Conservation (phyloP, 2,113 vertebrate species). For the Pseudopodoces humilis region DNA sequence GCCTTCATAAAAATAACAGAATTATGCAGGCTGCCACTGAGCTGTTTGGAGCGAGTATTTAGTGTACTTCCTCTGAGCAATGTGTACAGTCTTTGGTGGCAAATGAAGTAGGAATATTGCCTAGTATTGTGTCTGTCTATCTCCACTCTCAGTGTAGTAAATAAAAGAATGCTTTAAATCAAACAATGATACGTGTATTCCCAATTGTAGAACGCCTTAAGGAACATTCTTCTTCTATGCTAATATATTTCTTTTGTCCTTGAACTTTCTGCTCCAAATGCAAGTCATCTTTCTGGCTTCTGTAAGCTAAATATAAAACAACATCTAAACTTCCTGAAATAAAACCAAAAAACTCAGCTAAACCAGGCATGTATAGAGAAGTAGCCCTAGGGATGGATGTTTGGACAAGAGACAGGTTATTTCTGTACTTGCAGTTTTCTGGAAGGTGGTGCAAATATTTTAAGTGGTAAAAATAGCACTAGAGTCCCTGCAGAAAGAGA, state of each 20-base stretch:
- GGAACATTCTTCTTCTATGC: background rate
- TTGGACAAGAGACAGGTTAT: background rate
- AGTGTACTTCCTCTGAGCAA: background rate
- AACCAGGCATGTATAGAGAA: background rate
- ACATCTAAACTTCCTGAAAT: background rate
- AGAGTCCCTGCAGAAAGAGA: background rate
- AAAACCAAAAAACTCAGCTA: background rate
- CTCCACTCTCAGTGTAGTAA: background rate
- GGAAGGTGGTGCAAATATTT: background rate
- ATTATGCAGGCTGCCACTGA: background rate
- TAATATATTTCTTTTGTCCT: background rate
- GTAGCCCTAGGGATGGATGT: background rate
- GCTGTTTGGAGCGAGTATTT: background rate
- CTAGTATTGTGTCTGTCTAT: background rate
- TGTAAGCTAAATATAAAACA: background rate
- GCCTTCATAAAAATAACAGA: background rate
- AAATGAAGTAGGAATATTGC: background rate
- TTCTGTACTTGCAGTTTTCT: conserved; percentile 1
- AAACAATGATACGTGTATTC: background rate
- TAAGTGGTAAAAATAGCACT: background rate
- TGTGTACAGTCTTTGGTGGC: background rate
- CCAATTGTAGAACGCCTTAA: background rate
- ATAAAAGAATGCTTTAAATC: background rate
- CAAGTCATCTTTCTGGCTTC: background rate
- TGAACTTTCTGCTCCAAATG: background rate